Base-by-base conservation (phyloP, 2,888 invertebrate species). In the Apantesis nais region DNA sequence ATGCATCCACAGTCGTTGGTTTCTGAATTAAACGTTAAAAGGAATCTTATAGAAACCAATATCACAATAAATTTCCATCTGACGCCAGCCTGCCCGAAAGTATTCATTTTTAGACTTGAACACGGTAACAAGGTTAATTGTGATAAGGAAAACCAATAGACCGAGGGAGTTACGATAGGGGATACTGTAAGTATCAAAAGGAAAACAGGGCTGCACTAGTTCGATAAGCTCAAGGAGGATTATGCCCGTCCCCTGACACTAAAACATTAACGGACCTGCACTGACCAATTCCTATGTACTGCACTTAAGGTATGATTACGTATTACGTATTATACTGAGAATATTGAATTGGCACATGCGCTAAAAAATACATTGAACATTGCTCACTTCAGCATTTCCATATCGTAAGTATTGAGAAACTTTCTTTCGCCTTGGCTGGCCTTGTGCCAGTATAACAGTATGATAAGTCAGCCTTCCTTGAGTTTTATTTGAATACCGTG, bases 391-490 rank as follows among this genome's bases (percentile, higher is more conserved):
- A 67, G 67, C 75, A 61, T 65, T 70, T 72, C 70, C 76, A 74
- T 74, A 74, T 77, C 29, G 74, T 71, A 74, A 74, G 81, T 64
- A 74, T 68, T 69, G 66, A 58, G 62, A 69, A 73, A 82, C 76
- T 82, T 82, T 82, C 82, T 70, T 80, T 73, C 39, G 72, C 72
- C 76, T 73, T 64, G 68, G 11, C 68, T 79, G 82, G 75, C 78
- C 78, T 80, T 78, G 80, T 70, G 80, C 80, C 78, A 76, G 72
- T 72, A 74, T 75, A 71, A 74, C 61, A 60, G 55, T 71, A 67
- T 79, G 75, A 79, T 80, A 81, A 81, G 67, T 63, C 68, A 72
- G 60, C 37, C 62, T 73, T 69, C 66, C 67, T 71, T 62, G 37
- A 71, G 52, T 70, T 71, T 67, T 67, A 68, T 78, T 73, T 58